Conservation (phyloP, 2,113 vertebrate species). For the Glaucidium brasilianum region DNA sequence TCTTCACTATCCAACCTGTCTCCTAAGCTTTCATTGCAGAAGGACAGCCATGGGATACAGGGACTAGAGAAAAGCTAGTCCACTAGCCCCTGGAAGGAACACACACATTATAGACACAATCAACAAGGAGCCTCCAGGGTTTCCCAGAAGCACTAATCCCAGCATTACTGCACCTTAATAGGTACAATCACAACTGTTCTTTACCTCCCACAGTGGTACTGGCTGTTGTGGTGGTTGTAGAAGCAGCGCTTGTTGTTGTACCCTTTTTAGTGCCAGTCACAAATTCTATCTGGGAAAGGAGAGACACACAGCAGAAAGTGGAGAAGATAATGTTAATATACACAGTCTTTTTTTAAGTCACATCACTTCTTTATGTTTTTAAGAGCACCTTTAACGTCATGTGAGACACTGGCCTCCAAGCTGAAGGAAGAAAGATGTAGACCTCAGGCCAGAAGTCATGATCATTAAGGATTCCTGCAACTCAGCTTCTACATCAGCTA, state of each 20-base stretch:
- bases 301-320: background rate
- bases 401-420: background rate
- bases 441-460: background rate
- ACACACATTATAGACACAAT: background rate
- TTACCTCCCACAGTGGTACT: conserved; percentile 89
- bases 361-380: background rate
- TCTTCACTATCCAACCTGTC: background rate
- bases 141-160: background rate
- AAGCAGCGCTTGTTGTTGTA: conserved; percentile 82
- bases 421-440: background rate
- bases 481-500: background rate
- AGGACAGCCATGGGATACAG: background rate
- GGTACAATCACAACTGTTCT: background rate
- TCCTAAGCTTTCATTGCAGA: background rate
- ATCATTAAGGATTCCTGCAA: background rate
- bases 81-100: background rate
- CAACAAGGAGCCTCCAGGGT: background rate
- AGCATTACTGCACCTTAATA: background rate
- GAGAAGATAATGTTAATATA: background rate
- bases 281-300: conserved; percentile 88
- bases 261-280: conserved; percentile 97
- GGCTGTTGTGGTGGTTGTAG: conserved; percentile 83
- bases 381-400: background rate
- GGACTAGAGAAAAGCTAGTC: background rate
- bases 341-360: background rate